Evolutionary conservation across 2,888 invertebrate species (phyloP).

Genomic region (Griposia aprilina): DNA sequence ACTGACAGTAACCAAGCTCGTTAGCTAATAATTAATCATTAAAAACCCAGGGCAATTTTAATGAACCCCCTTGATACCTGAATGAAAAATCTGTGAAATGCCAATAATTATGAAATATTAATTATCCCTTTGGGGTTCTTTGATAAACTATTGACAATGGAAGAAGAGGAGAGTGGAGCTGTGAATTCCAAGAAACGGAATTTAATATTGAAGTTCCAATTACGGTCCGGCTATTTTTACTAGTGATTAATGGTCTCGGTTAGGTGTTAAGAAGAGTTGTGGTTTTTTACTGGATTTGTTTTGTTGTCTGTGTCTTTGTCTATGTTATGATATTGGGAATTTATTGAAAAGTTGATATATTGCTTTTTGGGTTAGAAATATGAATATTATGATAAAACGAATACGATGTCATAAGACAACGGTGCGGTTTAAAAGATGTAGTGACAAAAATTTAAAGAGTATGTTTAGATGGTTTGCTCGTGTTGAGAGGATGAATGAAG

Average conservation of each 20-base stretch:
- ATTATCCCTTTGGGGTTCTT: conserved; percentile 56
- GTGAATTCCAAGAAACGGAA: conserved; percentile 47
- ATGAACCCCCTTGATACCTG: conserved; percentile 44
- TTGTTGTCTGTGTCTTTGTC: background rate
- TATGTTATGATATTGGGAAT: background rate
- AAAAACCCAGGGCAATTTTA: conserved; percentile 51
- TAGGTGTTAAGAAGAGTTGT: conserved; percentile 25
- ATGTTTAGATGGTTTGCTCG: no score
- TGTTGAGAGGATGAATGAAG: no score
- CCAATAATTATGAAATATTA: conserved; percentile 54
- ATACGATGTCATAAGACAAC: no score
- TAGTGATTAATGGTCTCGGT: conserved; percentile 52
- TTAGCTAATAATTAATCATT: conserved; percentile 64
- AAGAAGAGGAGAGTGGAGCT: conserved; percentile 11
- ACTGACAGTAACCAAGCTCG: conserved; percentile 50
- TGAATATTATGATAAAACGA: background rate
- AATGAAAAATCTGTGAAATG: conserved; percentile 52
- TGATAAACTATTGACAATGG: conserved; percentile 48
- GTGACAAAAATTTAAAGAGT: no score
- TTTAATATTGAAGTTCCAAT: conserved; percentile 60
- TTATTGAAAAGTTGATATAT: background rate
- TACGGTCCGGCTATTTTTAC: conserved; percentile 33
- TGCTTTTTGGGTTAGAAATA: background rate
- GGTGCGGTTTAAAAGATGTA: no score
- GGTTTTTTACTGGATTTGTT: conserved; percentile 12